Base-by-base conservation (phyloP, 2,113 vertebrate species). In the Hippoglossus stenolepis region DNA sequence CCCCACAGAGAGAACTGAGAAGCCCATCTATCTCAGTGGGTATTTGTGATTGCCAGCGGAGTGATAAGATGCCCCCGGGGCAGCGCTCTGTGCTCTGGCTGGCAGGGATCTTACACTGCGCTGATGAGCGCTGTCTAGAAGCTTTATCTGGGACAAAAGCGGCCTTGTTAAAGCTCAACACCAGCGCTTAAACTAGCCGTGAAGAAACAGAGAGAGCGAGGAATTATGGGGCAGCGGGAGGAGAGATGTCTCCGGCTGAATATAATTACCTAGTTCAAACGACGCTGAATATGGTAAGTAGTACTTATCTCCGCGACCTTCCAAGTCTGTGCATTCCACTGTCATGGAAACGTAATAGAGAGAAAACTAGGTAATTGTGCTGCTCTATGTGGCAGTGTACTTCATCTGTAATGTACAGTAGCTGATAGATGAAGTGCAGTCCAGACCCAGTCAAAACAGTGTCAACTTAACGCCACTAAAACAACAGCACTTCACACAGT, bases 41-140 rank as follows among this genome's bases (percentile, higher is more conserved):
- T 89, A 87, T 92, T 85, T 89, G 89, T 79, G 90, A 87, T 90
- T 87, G 89, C 86, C 65, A 61, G 86, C 10, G 60, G 73, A 88
- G 85, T 79, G 91, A 91, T 92, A 91, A 92, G 90, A 90, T 85
- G 80, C 82, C 90, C 88, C 77, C 59, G 89, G 51, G 87, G 89
- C 87, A 79, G 85, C 1, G 21, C 80, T 85, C 75, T 79, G 73
- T 86, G 87, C 87, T 90, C 84, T 17, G 69, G 76, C 87, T 85
- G 85, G 81, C 88, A 84, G 51, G 49, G 83, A 91, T 89, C 87
- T 85, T 82, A 89, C 85, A 53, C 80, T 8, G 79, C 73, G 65
- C 77, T 86, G 86, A 90, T 89, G 90, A 91, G 74, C 26, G 79
- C 84, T 89, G 87, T 86, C 77, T 85, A 47, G 77, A 82, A 88